phyloP scores from a whole-genome alignment of 2,888 invertebrate species.

The Ennomos erosarius region DNA sequence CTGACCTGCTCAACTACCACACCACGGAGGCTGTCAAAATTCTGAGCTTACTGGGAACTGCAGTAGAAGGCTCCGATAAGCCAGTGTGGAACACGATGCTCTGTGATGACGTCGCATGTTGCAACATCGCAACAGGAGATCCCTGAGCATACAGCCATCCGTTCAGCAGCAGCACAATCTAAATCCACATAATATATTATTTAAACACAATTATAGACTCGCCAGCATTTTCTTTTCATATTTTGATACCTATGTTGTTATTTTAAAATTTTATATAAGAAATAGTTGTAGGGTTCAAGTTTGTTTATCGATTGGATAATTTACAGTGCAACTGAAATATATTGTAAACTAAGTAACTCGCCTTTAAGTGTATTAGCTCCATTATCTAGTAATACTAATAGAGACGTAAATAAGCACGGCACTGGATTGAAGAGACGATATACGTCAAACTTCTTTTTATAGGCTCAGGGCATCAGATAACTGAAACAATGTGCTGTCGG shows the following conservation, averaged over 20 bases:
- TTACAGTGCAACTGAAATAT: neutral
- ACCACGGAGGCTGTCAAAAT: no score
- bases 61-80: slow-evolving; percentile 47
- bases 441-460: slow-evolving; percentile 63
- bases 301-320: no score
- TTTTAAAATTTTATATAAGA: no score
- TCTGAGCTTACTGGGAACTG: slow-evolving; percentile 43
- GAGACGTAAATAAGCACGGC: slow-evolving; percentile 49
- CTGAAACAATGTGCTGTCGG: slow-evolving; percentile 64
- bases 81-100: slow-evolving; percentile 65
- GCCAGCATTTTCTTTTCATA: no score
- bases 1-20: no score
- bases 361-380: slow-evolving; percentile 62
- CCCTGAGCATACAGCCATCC: slow-evolving; percentile 54
- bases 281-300: neutral
- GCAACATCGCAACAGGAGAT: slow-evolving; percentile 70
- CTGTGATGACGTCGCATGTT: slow-evolving; percentile 73
- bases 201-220: neutral
- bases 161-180: slow-evolving; percentile 57
- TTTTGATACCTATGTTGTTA: no score
- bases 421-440: slow-evolving; percentile 58
- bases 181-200: slow-evolving; percentile 15
- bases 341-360: slow-evolving; percentile 38
- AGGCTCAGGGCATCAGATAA: slow-evolving; percentile 71
- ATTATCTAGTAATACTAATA: slow-evolving; percentile 45